Percentiles rank a stretch among this genome's conserved stretches.
Conservation (phyloP, 2,888 invertebrate species). For the Holacanthella duospinosa region DNA sequence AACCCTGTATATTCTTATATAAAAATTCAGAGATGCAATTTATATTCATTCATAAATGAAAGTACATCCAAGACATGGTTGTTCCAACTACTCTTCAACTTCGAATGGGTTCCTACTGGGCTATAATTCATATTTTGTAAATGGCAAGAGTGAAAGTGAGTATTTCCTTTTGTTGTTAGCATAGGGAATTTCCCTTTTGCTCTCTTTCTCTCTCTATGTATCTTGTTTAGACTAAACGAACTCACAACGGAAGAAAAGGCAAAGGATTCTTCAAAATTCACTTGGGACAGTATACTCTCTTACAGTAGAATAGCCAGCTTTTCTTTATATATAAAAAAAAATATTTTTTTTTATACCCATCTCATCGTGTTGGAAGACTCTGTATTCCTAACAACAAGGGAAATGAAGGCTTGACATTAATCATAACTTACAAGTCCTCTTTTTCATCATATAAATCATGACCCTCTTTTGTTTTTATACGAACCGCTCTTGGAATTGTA, state of each 20-base stretch:
- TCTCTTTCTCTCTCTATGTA: background rate
- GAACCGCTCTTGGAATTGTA: background rate
- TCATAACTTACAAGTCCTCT: constrained; percentile 26
- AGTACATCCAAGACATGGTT: background rate
- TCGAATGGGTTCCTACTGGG: background rate
- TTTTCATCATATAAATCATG: constrained; percentile 31
- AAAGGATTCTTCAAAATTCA: constrained; percentile 16
- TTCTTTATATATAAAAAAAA: background rate
- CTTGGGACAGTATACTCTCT: constrained; percentile 9
- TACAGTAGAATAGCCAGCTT: background rate
- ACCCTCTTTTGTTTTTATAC: background rate
- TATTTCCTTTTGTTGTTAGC: no score
- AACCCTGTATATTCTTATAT: background rate
- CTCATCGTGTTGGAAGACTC: background rate
- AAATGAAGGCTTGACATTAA: constrained; percentile 30
- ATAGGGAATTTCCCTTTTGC: no score
- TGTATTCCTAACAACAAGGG: constrained; percentile 9
- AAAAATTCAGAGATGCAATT: background rate
- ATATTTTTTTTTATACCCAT: no score
- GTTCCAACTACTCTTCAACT: background rate
- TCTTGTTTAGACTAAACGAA: background rate
- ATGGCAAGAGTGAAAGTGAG: background rate
- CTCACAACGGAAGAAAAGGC: constrained; percentile 9
- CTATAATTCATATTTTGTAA: background rate
- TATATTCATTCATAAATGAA: constrained; percentile 4